Evolutionary conservation across 2,888 invertebrate genomes (phyloP), one percentile per base, ranked within the genome.

Genomic region (Parthenolecanium corni): DNA sequence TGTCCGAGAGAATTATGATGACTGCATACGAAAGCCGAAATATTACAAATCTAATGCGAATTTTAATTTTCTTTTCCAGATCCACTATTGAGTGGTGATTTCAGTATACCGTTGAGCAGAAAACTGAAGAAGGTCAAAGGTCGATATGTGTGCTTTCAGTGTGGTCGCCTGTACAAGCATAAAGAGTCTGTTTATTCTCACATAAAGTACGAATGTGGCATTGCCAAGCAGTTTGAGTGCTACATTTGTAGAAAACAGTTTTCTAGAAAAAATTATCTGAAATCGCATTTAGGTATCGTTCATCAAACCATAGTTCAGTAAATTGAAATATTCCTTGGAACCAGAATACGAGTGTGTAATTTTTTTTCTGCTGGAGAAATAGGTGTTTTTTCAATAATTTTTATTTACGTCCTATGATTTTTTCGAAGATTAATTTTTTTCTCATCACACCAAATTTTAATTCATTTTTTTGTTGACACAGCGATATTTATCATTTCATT

Each of bases 151-250:
- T 66, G 64, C 31, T 18, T n/a, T 12, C 64, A 64, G 49, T 64
- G 64, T 38, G 65, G 64, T 20, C 62, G 62, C 24, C 57, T 21
- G 2, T 70, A 70, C 64, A 68, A 66, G 23, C 63, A 64, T 58
- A 66, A 65, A 46, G 53, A 58, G 21, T 65, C 67, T 23, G 64
- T 70, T n/a, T 52, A 62, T 21, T 63, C 66, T 25, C 70, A 70
- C 57, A 46, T 65, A 16, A 65, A 69, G 31, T 69, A 68, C 20
- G 72, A 72, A 62, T 75, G 75, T 64, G 74, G 74, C 18, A 64
- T 66, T 9, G 72, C 74, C 65, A 74, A 74, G 58, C 71, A 72
- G 65, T 76, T 73, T 68, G 66, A 66, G 6, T 77, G 77, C 66
- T 69, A 69, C 5, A 64, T 71, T 52, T 77, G 77, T 66, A 68